phyloP scores from a whole-genome alignment of 2,113 vertebrate species.

The Neotragus pygmaeus region DNA sequence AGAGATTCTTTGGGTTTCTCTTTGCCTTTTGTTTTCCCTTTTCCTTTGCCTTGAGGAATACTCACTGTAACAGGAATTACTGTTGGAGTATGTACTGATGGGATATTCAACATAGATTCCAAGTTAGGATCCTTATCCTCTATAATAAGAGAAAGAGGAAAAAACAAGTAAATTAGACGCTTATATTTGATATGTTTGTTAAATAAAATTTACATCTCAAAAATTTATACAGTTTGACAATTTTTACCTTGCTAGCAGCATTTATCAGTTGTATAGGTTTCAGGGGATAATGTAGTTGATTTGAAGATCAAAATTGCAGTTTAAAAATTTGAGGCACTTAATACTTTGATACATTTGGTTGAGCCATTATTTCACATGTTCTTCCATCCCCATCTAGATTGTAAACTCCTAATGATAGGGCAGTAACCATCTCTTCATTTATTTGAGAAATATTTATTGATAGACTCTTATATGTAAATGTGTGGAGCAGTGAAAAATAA shows the following conservation, averaged over 20 bases:
- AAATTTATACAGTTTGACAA: not conserved
- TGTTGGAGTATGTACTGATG: slow-evolving; percentile 66
- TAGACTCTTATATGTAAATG: not conserved
- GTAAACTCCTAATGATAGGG: not conserved
- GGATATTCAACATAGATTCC: slow-evolving; percentile 77
- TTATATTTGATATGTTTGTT: not conserved
- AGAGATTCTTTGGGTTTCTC: slow-evolving; percentile 69
- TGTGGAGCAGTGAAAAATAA: not conserved
- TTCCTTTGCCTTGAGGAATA: slow-evolving; percentile 57
- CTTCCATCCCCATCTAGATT: not conserved
- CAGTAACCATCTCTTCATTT: not conserved
- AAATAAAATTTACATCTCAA: not conserved
- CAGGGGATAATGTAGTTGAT: not conserved
- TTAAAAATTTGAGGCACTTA: not conserved
- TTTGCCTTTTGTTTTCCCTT: slow-evolving; percentile 69
- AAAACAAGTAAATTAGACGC: not conserved
- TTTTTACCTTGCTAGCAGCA: not conserved
- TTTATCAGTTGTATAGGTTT: not conserved
- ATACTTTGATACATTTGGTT: not conserved
- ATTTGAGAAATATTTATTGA: slow-evolving; percentile 5
- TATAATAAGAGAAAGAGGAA: slow-evolving; percentile 54
- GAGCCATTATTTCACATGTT: not conserved
- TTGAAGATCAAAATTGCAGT: not conserved
- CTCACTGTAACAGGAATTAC: slow-evolving; percentile 46
- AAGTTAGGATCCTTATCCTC: slow-evolving; percentile 70